Evolutionary conservation across 1,140 invertebrate species (phyloP).

Genomic region (Ceratitis capitata): DNA sequence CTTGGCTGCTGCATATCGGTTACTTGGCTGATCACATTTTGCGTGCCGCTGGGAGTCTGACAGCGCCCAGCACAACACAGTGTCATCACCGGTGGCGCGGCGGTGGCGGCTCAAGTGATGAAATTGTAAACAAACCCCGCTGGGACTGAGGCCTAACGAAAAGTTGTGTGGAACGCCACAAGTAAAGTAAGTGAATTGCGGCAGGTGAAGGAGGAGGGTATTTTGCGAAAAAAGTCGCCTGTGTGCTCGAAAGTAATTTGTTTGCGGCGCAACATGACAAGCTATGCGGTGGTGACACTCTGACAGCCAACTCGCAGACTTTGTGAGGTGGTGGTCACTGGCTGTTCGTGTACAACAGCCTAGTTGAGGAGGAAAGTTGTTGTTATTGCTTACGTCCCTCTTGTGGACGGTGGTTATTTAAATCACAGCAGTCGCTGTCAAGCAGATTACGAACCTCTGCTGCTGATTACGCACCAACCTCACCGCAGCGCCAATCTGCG

Average conservation of each 20-base stretch:
- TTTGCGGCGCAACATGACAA: constrained; percentile 31
- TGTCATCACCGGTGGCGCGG: too few species aligned
- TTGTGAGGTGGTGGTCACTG: not conserved
- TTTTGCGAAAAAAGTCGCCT: not conserved
- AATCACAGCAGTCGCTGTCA: not conserved
- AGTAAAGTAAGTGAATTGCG: not conserved
- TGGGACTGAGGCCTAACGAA: constrained; percentile 10
- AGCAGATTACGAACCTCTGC: not conserved
- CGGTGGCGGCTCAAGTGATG: constrained; percentile 24
- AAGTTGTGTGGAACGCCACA: not conserved
- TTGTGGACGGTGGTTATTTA: not conserved
- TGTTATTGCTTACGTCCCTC: not conserved
- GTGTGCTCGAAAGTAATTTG: constrained; percentile 22
- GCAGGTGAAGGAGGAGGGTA: not conserved
- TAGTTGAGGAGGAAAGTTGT: not conserved
- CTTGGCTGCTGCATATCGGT: not conserved
- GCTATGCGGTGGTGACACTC: not conserved
- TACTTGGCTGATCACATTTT: not conserved
- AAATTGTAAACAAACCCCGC: constrained; percentile 20
- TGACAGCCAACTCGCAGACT: not conserved
- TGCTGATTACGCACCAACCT: not conserved
- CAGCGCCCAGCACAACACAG: constrained; percentile 1
- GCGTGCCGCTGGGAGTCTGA: constrained; percentile 16
- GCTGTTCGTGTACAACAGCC: not conserved
- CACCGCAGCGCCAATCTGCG: too few species aligned